Evolutionary conservation across 2,888 invertebrate species (phyloP).

Genomic region (Furcula furcula): DNA sequence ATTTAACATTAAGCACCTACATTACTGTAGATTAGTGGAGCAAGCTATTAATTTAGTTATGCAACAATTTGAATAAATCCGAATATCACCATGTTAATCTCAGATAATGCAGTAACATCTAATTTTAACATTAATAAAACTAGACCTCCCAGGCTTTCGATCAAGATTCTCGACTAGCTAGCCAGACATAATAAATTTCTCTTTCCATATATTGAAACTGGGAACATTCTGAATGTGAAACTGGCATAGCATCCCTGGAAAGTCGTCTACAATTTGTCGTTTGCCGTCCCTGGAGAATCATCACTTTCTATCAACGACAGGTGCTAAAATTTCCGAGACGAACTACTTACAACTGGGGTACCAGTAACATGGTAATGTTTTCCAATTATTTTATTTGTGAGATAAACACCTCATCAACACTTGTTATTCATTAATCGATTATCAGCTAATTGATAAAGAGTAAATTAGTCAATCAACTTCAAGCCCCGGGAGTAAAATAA

Average conservation of each 20-base stretch:
- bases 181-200: constrained; percentile 14
- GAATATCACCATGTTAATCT: not conserved
- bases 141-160: not conserved
- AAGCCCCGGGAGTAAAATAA: constrained; percentile 31
- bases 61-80: not conserved
- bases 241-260: constrained; percentile 27
- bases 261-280: constrained; percentile 23
- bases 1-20: no score
- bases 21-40: no score
- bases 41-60: not conserved
- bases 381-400: no score
- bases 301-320: constrained; percentile 24
- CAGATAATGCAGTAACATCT: not conserved
- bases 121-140: no score
- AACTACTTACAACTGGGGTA: not conserved
- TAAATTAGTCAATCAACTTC: constrained; percentile 18
- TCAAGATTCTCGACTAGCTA: not conserved
- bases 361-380: no score
- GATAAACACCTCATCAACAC: no score
- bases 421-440: no score
- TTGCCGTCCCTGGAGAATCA: constrained; percentile 16
- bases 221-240: constrained; percentile 28
- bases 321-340: not conserved
- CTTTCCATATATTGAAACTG: constrained; percentile 17
- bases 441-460: constrained; percentile 11